Evolutionary conservation across 2,888 invertebrate species (phyloP), one percentile per base, ranked within the genome.

Genomic region (Incurvaria masculella): DNA sequence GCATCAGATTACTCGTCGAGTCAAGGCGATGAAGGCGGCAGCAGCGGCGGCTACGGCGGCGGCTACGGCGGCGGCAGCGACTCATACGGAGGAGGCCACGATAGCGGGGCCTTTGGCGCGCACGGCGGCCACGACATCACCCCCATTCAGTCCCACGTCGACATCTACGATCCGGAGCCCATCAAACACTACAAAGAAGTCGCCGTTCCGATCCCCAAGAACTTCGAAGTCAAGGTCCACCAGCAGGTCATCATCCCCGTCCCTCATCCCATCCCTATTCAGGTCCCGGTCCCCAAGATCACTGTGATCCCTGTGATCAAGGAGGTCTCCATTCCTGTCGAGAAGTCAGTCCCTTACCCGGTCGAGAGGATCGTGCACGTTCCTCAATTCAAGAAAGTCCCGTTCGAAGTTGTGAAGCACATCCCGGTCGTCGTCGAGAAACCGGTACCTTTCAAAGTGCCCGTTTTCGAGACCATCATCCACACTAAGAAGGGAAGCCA

Each of bases 331-430:
- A 80, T 87, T 21, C 87, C 87, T 0, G 83, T 88, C 0, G 87
- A 88, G 57, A 88, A 86, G 60, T 86, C 87, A 20, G 86, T 87
- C 3, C 87, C 87, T 1, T 87, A 86, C 59, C 84, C 86, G 0
- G 85, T 88, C 0, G 86, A 86, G 53, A 86, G 81, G 57, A 69
- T 72, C 2, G 82, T 87, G 0, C 84, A 84, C 26, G 83, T 86
- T 23, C 85, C 86, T 0, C 82, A 82, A 48, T 80, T 86, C 51
- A 87, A 87, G 58, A 83, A 85, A 1, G 84, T 86, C 3, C 87
- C 87, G 2, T 84, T 87, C 19, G 82, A 82, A 48, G 86, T 88
- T 1, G 79, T 86, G 40, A 87, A 86, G 54, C 87, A 87, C 58
- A 66, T 87, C 11, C 81, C 84, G 4, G 84, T 86, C n/a, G 83